Evolutionary conservation across 1,140 invertebrate genomes (phyloP).

Genomic region (Papilio machaon): DNA sequence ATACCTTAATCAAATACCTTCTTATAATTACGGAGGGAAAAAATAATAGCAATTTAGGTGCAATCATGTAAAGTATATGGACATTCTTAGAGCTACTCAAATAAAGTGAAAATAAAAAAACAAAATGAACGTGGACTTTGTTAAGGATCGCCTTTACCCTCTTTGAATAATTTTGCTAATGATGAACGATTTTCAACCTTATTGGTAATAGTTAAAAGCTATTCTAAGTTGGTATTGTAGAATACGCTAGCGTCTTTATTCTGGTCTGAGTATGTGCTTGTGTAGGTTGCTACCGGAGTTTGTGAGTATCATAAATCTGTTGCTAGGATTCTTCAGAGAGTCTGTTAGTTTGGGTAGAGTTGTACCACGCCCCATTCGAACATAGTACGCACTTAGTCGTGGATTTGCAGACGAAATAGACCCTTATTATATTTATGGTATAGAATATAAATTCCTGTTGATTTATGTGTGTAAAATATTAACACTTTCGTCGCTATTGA

Average conservation of each 20-base stretch:
- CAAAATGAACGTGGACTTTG: constrained; percentile 24
- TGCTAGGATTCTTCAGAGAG: not conserved
- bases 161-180: constrained; percentile 32
- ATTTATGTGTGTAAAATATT: too few relatives aligned
- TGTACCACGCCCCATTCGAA: not conserved
- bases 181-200: constrained; percentile 22
- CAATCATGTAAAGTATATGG: constrained; percentile 28
- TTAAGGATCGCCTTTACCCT: constrained; percentile 15
- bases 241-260: not conserved
- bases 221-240: not conserved
- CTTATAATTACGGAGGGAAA: not conserved
- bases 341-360: not conserved
- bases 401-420: not conserved
- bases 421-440: not conserved
- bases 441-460: not conserved
- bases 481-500: too few relatives aligned
- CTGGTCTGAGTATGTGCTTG: not conserved
- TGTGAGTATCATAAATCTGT: constrained; percentile 6
- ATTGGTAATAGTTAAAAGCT: not conserved
- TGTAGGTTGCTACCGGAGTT: not conserved
- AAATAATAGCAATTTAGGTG: not conserved
- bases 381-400: not conserved
- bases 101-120: constrained; percentile 40
- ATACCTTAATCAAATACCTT: too few relatives aligned
- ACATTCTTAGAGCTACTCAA: constrained; percentile 30